These are phyloP conservation scores for Drosophila azteca DNA, from an alignment of 1,140 invertebrate genomes.

Conservation along the genomic window DNA sequence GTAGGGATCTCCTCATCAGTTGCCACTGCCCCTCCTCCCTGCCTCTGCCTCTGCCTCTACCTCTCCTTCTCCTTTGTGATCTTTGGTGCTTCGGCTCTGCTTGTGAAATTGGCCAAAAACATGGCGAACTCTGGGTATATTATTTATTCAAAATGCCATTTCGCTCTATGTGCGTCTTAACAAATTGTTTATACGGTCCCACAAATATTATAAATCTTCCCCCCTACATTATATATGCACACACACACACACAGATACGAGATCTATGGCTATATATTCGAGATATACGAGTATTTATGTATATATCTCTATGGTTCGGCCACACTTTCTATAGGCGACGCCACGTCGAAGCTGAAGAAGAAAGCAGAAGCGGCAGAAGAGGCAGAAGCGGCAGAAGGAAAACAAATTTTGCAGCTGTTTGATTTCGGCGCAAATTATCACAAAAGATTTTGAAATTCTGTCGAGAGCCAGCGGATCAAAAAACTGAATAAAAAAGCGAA, in stretches of 20 bases:
- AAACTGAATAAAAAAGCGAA: constrained; percentile 18
- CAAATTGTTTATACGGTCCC: constrained; percentile 76
- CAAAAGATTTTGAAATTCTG: constrained; percentile 50
- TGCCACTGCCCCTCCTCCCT: not conserved
- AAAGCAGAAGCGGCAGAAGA: not conserved
- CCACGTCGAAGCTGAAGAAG: constrained; percentile 21
- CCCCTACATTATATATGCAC: constrained; percentile 38
- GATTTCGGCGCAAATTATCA: constrained; percentile 78
- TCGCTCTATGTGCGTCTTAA: constrained; percentile 60
- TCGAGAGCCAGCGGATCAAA: constrained; percentile 1
- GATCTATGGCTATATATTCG: constrained; percentile 36
- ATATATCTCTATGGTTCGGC: constrained; percentile 33
- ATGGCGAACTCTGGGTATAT: constrained; percentile 41
- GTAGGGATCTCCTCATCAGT: constrained; percentile 17
- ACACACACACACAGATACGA: constrained; percentile 20
- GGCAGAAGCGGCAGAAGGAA: constrained; percentile 16
- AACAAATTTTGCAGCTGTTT: constrained; percentile 77
- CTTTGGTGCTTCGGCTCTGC: too few species aligned
- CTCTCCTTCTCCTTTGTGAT: not conserved
- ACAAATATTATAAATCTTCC: constrained; percentile 67
- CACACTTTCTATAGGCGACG: constrained; percentile 73
- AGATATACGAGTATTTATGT: constrained; percentile 18
- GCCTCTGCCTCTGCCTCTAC: not conserved
- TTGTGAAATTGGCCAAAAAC: constrained; percentile 51
- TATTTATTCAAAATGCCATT: constrained; percentile 58